Percentiles rank a stretch among this genome's conserved stretches.
These are phyloP conservation scores for Stenurella melanura DNA, from an alignment of 2,888 invertebrate species.

Conservation along the genomic window DNA sequence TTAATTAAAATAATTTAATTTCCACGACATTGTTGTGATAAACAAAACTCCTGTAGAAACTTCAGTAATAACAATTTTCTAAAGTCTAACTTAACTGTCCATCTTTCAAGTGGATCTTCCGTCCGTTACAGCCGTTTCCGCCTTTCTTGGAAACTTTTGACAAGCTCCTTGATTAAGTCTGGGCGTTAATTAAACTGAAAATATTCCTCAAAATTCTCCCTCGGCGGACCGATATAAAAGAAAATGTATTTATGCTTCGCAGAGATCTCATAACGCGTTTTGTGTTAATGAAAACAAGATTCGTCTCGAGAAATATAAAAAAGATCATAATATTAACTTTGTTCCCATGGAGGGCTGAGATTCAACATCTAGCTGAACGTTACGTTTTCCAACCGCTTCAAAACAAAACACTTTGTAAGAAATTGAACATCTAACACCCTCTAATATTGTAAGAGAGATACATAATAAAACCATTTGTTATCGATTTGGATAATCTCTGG, in stretches of 20 bases:
- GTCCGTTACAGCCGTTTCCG: slow-evolving; percentile 30
- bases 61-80: slow-evolving; percentile 36
- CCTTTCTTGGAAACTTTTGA: slow-evolving; percentile 34
- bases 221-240: not conserved
- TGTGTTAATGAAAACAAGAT: slow-evolving; percentile 22
- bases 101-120: slow-evolving; percentile 27
- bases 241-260: slow-evolving; percentile 1
- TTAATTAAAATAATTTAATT: slow-evolving; percentile 40
- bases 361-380: too few species aligned
- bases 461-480: too few species aligned
- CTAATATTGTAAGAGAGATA: too few species aligned
- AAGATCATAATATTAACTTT: not conserved
- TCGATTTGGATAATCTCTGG: too few species aligned
- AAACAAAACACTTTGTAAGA: too few species aligned
- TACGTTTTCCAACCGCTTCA: too few species aligned
- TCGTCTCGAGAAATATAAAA: not conserved
- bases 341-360: too few species aligned
- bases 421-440: too few species aligned
- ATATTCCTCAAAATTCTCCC: slow-evolving; percentile 26
- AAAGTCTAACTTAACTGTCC: slow-evolving; percentile 32
- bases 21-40: slow-evolving; percentile 34
- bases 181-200: slow-evolving; percentile 41
- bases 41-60: slow-evolving; percentile 36
- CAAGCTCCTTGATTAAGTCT: slow-evolving; percentile 41
- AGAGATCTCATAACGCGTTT: slow-evolving; percentile 8